phyloP scores from a whole-genome alignment of 2,888 invertebrate genomes.

The Cosmia trapezina region DNA sequence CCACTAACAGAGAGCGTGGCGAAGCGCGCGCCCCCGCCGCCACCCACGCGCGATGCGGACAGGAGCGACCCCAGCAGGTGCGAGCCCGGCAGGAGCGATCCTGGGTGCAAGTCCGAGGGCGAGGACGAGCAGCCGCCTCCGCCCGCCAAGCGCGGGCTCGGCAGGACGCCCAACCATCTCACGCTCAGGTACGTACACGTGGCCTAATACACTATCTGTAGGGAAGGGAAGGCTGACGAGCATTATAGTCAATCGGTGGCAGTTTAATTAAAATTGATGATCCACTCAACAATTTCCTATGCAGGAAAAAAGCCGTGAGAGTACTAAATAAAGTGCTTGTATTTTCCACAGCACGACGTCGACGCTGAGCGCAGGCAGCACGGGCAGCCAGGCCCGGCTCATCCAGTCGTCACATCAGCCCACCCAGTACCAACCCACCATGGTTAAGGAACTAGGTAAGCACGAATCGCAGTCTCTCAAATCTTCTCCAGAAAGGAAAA shows the following conservation, averaged over 20 bases:
- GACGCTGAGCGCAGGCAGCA: constrained; percentile 97
- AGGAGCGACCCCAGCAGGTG: constrained; percentile 86
- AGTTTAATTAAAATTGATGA: background rate
- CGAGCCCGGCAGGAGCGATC: constrained; percentile 89
- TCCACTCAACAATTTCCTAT: background rate
- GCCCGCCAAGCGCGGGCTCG: constrained; percentile 92
- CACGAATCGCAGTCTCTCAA: constrained; percentile 88
- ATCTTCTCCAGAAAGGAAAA: constrained; percentile 87
- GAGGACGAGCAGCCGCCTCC: constrained; percentile 95
- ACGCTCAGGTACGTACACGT: constrained; percentile 92
- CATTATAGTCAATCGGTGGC: background rate
- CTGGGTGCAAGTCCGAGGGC: constrained; percentile 96
- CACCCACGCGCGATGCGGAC: constrained; percentile 81
- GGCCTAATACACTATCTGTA: no score
- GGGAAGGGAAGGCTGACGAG: background rate
- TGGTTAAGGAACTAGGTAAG: constrained; percentile 97
- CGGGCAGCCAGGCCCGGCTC: constrained; percentile 97
- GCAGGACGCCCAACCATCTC: constrained; percentile 97
- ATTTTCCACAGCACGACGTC: constrained; percentile 95
- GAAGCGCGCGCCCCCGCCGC: constrained; percentile 82
- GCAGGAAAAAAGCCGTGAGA: background rate
- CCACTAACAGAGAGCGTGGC: constrained; percentile 71
- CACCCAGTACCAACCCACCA: constrained; percentile 96
- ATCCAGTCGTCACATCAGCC: constrained; percentile 98
- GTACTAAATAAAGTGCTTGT: constrained; percentile 22